These are phyloP conservation scores for Heterodera schachtii DNA, from an alignment of 1,140 invertebrate genomes.

Conservation along the genomic window DNA sequence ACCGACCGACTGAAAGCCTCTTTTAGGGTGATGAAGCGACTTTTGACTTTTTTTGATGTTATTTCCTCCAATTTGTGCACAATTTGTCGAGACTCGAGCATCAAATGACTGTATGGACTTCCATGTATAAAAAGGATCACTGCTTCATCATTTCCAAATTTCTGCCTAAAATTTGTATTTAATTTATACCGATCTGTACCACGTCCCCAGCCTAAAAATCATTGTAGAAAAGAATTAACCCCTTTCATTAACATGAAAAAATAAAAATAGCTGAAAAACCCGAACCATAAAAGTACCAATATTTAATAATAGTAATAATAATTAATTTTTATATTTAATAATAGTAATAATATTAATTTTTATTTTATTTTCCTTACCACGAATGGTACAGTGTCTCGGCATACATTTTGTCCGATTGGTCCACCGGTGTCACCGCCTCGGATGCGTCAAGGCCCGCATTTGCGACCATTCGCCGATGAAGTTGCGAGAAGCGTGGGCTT, in stretches of 20 bases:
- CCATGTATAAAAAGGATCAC: neutral
- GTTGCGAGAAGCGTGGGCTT: neutral
- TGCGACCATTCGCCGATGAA: neutral
- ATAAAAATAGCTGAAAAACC: too few relatives aligned
- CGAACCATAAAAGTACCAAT: too few relatives aligned
- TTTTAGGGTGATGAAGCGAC: neutral
- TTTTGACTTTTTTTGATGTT: neutral
- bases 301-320: too few relatives aligned
- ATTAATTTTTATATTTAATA: too few relatives aligned
- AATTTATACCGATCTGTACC: too few relatives aligned
- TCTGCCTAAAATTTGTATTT: too few relatives aligned
- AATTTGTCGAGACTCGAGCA: neutral
- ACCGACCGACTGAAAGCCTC: neutral
- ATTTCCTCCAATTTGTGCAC: neutral
- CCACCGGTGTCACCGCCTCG: neutral
- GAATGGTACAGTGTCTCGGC: neutral
- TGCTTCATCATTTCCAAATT: neutral
- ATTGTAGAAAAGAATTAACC: too few relatives aligned
- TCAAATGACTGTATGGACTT: neutral
- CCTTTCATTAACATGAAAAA: too few relatives aligned
- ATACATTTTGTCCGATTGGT: neutral
- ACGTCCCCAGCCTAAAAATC: too few relatives aligned
- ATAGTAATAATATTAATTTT: too few relatives aligned
- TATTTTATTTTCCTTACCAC: too few relatives aligned
- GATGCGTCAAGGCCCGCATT: neutral